Evolutionary conservation across 2,888 invertebrate genomes (phyloP).

Genomic region (Anoplius nigerrimus): DNA sequence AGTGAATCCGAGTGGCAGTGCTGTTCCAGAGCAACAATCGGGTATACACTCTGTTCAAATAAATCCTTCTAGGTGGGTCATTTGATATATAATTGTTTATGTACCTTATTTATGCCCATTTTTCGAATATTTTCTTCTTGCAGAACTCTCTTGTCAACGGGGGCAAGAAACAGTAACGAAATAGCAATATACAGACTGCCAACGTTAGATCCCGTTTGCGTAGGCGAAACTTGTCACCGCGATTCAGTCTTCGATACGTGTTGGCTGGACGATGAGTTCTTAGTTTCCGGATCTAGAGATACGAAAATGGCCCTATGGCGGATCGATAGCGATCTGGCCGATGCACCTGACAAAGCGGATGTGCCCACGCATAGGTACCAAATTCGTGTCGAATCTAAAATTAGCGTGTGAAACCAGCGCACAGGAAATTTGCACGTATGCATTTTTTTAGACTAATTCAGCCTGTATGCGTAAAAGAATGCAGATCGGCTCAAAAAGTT

Average conservation of each 20-base stretch:
- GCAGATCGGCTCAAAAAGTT: constrained; percentile 86
- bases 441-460: constrained; percentile 64
- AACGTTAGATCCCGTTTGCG: constrained; percentile 95
- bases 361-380: constrained; percentile 75
- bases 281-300: constrained; percentile 95
- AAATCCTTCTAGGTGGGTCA: constrained; percentile 85
- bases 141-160: constrained; percentile 91
- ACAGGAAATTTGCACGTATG: constrained; percentile 3
- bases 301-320: constrained; percentile 94
- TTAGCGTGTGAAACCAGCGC: background rate
- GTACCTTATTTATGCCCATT: background rate
- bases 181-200: constrained; percentile 93
- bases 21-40: constrained; percentile 83
- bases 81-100: background rate
- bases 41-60: constrained; percentile 96
- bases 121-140: constrained; percentile 22
- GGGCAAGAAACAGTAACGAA: constrained; percentile 94
- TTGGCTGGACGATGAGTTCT: constrained; percentile 96
- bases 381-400: background rate
- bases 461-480: constrained; percentile 86
- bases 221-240: constrained; percentile 92
- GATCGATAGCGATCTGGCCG: constrained; percentile 78
- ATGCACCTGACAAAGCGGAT: constrained; percentile 75
- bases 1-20: constrained; percentile 76
- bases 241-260: constrained; percentile 97